These are phyloP conservation scores for Asbolus verrucosus DNA, from an alignment of 1,140 invertebrate genomes.

Conservation along the genomic window DNA sequence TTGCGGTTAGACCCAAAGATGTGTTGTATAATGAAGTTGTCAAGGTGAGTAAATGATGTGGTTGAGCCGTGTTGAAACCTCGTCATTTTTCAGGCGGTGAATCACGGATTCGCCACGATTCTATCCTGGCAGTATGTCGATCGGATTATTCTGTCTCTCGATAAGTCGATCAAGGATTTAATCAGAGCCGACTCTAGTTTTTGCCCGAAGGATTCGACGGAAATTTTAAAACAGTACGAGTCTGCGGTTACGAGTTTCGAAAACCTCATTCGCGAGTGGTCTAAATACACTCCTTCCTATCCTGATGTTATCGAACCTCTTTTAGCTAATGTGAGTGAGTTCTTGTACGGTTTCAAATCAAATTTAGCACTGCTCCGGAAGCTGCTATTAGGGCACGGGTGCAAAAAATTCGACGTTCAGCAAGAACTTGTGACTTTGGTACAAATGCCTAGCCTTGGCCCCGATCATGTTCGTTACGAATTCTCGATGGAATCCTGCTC, in stretches of 20 bases:
- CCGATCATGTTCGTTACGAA: constrained; percentile 63
- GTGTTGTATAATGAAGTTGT: constrained; percentile 67
- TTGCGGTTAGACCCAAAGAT: constrained; percentile 71
- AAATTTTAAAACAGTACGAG: constrained; percentile 46
- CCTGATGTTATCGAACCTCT: constrained; percentile 77
- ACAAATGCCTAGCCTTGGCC: constrained; percentile 65
- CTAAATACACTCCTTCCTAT: constrained; percentile 71
- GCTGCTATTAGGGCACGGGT: constrained; percentile 56
- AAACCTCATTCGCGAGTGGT: constrained; percentile 66
- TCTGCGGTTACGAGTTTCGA: constrained; percentile 52
- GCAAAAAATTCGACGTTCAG: constrained; percentile 49
- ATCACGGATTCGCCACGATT: constrained; percentile 55
- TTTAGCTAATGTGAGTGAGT: constrained; percentile 71
- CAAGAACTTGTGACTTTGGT: constrained; percentile 64
- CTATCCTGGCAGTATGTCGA: constrained; percentile 46
- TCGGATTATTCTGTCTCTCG: neutral
- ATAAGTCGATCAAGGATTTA: constrained; percentile 21
- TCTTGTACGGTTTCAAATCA: constrained; percentile 70
- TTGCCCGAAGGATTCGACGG: neutral
- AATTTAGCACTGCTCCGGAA: constrained; percentile 66
- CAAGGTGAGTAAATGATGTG: constrained; percentile 49
- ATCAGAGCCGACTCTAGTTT: constrained; percentile 4
- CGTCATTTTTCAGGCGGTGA: constrained; percentile 52
- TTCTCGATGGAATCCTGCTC: constrained; percentile 66
- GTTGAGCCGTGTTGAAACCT: neutral